Conservation (phyloP, 2,888 invertebrate species). For the Pediacus dermestoides region DNA sequence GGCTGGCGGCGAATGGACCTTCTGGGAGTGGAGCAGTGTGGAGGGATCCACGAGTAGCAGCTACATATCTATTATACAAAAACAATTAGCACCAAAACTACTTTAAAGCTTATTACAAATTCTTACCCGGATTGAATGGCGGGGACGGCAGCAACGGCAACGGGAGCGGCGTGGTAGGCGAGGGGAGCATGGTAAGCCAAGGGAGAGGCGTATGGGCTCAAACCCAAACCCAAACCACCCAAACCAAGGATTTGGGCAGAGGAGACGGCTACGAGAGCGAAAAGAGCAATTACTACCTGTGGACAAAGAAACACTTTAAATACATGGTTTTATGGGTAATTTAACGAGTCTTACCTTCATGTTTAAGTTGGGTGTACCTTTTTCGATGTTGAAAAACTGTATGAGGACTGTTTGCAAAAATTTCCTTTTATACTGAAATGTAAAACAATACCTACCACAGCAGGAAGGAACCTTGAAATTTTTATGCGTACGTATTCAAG, state of each 20-base stretch:
- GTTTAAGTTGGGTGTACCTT: slow-evolving; percentile 23
- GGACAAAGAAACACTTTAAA: slow-evolving; percentile 14
- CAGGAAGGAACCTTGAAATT: no score
- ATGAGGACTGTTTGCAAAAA: slow-evolving; percentile 11
- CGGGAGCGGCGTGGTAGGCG: no score
- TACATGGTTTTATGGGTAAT: slow-evolving; percentile 1
- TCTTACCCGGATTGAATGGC: slow-evolving; percentile 42
- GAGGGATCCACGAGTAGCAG: slow-evolving; percentile 55
- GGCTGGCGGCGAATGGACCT: slow-evolving; percentile 43
- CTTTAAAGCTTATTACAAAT: no score
- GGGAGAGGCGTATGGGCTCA: no score
- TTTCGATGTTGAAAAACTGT: slow-evolving; percentile 33
- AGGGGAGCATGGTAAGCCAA: slow-evolving; percentile 26
- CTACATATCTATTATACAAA: slow-evolving; percentile 51
- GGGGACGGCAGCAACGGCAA: slow-evolving; percentile 35
- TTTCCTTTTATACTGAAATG: no score
- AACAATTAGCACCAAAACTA: no score
- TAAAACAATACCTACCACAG: no score
- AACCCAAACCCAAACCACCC: no score
- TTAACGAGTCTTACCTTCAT: slow-evolving; percentile 28
- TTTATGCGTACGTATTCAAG: no score
- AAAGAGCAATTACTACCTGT: slow-evolving; percentile 36
- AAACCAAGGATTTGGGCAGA: slow-evolving; percentile 27
- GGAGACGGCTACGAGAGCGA: slow-evolving; percentile 42
- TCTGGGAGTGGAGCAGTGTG: slow-evolving; percentile 56